Evolutionary conservation across 1,140 invertebrate genomes (phyloP), one percentile per base, ranked within the genome.

Genomic region (Drosophila parabipectinata): DNA sequence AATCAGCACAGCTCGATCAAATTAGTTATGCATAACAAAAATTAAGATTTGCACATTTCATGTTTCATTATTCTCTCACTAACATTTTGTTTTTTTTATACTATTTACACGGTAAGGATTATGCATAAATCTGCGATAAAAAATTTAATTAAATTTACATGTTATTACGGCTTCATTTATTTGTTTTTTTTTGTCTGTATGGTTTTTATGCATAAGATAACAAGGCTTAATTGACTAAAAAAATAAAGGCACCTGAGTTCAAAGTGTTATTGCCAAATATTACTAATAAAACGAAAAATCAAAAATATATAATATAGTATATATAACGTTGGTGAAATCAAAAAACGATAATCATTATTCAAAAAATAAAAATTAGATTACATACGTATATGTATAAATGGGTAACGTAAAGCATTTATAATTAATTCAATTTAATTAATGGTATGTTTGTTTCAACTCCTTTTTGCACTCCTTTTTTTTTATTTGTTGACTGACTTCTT

Each of bases 191-290:
- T 41, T 24, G 18, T 53, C 48, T 44, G 18, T 18, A 30, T 39
- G 54, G 64, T 56, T 66, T 88, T 87, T 88, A 87, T 83, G 79
- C 75, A 82, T 87, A 87, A 88, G 83, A 88, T 87, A 87, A 87
- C 85, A 90, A 90, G 69, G 56, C 82, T 90, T 90, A 90, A 87
- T 63, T 87, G 87, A 90, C 87, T 90, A 90, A 52, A 59, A 80
- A 90, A 62, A 50, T 79, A 84, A 90, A 90, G 85, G 85, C 85
- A 90, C 84, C 84, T 89, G 84, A 89, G 84, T 89, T 89, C 80
- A 84, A 84, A 85, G 59, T 84, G 81, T 84, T 84, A 83, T 83
- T 83, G 75, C 79, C 80, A 79, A 83, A 60, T 76, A 26, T 57
- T 72, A 72, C 72, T 48, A 58, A 63, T 61, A 6, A 68, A 62